A percentile compares a stretch with the other conserved stretches of the same genome.
Evolutionary conservation across 1,140 invertebrate genomes (phyloP).

Genomic region (Drosophila pseudoananassae): DNA sequence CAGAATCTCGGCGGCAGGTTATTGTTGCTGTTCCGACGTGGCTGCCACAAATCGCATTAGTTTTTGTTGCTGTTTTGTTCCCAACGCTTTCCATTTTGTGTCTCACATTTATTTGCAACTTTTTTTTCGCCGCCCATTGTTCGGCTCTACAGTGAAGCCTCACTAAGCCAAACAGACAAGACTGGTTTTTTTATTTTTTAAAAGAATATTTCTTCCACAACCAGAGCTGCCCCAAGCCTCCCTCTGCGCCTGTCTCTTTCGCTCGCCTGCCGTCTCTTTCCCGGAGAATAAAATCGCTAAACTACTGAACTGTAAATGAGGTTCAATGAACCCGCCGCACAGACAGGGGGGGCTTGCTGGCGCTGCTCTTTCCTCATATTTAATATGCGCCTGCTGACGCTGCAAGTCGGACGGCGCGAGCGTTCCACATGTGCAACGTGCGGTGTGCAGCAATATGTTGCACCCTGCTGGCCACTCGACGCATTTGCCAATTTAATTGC

Average conservation of each 20-base stretch:
- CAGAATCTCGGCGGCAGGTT: constrained; percentile 47
- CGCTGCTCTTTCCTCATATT: constrained; percentile 34
- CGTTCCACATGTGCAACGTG: constrained; percentile 61
- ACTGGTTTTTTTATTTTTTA: no score
- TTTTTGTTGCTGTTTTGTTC: constrained; percentile 51
- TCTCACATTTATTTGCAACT: constrained; percentile 43
- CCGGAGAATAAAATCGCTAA: constrained; percentile 75
- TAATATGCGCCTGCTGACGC: constrained; percentile 76
- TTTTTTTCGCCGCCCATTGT: constrained; percentile 57
- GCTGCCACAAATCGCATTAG: constrained; percentile 71
- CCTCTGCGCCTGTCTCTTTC: constrained; percentile 13
- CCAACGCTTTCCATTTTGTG: constrained; percentile 64
- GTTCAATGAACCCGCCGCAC: constrained; percentile 77
- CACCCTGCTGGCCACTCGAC: constrained; percentile 19
- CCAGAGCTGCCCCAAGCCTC: constrained; percentile 39
- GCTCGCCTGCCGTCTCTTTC: background rate
- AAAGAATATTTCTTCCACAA: no score
- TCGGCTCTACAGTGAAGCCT: constrained; percentile 29
- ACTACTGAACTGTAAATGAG: constrained; percentile 79
- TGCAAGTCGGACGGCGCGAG: constrained; percentile 60
- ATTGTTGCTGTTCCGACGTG: constrained; percentile 9
- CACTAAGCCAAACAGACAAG: background rate
- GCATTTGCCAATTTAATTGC: constrained; percentile 75
- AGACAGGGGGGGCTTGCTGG: constrained; percentile 1
- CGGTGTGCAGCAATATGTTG: constrained; percentile 41